These are phyloP conservation scores for Xiphias gladius DNA, from an alignment of 2,113 vertebrate genomes.

Conservation along the genomic window DNA sequence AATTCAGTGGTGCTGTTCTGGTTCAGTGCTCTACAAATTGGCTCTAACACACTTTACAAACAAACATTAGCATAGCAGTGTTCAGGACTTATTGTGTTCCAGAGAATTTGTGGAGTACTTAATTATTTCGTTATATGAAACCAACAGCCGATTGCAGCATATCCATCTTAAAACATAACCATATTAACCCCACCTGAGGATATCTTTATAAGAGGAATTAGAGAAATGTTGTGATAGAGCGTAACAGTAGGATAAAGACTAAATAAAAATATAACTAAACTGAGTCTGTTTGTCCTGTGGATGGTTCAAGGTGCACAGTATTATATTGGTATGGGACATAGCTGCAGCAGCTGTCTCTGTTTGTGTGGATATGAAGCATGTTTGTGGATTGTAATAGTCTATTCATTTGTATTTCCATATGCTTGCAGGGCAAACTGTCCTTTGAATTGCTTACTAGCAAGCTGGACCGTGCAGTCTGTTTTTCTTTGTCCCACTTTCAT, in stretches of 20 bases:
- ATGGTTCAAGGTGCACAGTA: slow-evolving; percentile 46
- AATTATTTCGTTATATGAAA: slow-evolving; percentile 43
- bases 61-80: slow-evolving; percentile 56
- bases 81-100: slow-evolving; percentile 31
- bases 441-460: slow-evolving; percentile 47
- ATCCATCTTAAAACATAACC: slow-evolving; percentile 34
- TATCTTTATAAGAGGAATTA: slow-evolving; percentile 34
- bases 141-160: slow-evolving; percentile 39
- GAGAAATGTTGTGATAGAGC: slow-evolving; percentile 9
- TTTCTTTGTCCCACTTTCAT: slow-evolving; percentile 70
- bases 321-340: slow-evolving; percentile 38
- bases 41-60: slow-evolving; percentile 58
- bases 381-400: slow-evolving; percentile 47
- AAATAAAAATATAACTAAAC: slow-evolving; percentile 18
- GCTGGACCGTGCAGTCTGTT: slow-evolving; percentile 41
- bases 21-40: slow-evolving; percentile 60
- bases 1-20: slow-evolving; percentile 29
- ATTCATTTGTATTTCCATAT: slow-evolving; percentile 64
- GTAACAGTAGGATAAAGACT: not conserved
- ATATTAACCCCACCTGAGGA: slow-evolving; percentile 33
- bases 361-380: slow-evolving; percentile 44
- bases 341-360: slow-evolving; percentile 59
- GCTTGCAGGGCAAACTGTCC: slow-evolving; percentile 48
- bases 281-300: slow-evolving; percentile 37
- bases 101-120: slow-evolving; percentile 30